Conservation (phyloP, 2,113 vertebrate genomes). For the Megaptera novaeangliae region DNA sequence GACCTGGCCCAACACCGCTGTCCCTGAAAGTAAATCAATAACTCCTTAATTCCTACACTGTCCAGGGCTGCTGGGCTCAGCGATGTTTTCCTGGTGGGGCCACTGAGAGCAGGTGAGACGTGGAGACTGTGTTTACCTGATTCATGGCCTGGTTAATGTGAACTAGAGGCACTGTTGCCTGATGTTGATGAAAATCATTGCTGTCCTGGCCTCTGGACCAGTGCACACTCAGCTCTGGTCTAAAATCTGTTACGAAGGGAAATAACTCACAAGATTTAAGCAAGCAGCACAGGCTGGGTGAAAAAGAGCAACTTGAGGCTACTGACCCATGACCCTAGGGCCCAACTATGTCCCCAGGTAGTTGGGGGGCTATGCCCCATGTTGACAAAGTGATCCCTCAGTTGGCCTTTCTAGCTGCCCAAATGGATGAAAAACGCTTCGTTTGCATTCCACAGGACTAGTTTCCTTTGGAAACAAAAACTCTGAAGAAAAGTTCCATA, state of each 20-base stretch:
- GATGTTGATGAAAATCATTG: background rate
- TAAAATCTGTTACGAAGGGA: background rate
- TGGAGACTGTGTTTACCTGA: background rate
- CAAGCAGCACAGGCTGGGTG: background rate
- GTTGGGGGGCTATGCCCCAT: background rate
- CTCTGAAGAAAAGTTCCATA: background rate
- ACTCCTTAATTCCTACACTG: background rate
- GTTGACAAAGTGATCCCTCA: background rate
- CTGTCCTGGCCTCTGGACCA: background rate
- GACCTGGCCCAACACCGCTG: background rate
- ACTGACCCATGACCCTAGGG: background rate
- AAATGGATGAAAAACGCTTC: background rate
- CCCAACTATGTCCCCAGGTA: background rate
- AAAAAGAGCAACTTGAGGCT: background rate
- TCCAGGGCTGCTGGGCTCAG: background rate
- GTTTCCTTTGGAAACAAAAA: slow-evolving; percentile 22
- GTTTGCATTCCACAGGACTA: background rate
- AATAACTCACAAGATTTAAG: background rate
- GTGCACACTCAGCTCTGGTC: background rate
- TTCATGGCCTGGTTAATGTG: background rate
- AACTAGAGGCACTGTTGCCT: background rate
- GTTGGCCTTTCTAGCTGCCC: background rate
- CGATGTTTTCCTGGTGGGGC: background rate
- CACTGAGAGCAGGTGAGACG: background rate
- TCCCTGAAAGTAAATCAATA: slow-evolving; percentile 27